These are phyloP conservation scores for Thalassoma bifasciatum DNA, from an alignment of 2,113 vertebrate genomes.

Conservation along the genomic window DNA sequence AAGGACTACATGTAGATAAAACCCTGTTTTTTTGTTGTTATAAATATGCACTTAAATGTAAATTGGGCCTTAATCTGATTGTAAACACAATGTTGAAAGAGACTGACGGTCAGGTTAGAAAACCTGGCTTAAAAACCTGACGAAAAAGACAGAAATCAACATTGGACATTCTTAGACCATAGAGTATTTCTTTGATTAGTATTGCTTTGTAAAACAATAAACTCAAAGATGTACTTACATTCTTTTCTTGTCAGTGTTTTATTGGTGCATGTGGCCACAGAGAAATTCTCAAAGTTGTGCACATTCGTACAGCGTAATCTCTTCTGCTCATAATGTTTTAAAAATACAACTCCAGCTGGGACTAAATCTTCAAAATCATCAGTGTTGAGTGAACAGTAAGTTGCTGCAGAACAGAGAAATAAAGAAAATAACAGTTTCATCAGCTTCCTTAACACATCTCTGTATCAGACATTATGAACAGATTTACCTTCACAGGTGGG, in stretches of 20 bases:
- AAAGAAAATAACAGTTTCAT: not conserved
- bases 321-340: rapidly evolving
- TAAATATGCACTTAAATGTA: too few species aligned
- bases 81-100: too few species aligned
- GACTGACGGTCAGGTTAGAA: too few species aligned
- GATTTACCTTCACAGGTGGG: constrained; percentile 54
- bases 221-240: constrained; percentile 50
- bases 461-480: rapidly evolving
- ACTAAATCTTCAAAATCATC: rapidly evolving
- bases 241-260: rapidly evolving
- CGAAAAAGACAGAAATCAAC: too few species aligned
- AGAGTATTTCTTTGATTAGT: too few species aligned
- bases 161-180: too few species aligned
- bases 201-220: too few species aligned
- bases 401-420: constrained; percentile 26
- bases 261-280: rapidly evolving
- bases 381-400: constrained; percentile 31
- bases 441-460: not conserved
- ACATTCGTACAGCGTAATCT: not conserved
- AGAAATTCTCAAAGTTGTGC: rapidly evolving
- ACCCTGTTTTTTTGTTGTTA: too few species aligned
- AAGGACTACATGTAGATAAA: too few species aligned
- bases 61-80: too few species aligned
- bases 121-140: too few species aligned
- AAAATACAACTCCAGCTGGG: rapidly evolving